Evolutionary conservation across 1,140 invertebrate species (phyloP).

Genomic region (Trachelipus rathkii): DNA sequence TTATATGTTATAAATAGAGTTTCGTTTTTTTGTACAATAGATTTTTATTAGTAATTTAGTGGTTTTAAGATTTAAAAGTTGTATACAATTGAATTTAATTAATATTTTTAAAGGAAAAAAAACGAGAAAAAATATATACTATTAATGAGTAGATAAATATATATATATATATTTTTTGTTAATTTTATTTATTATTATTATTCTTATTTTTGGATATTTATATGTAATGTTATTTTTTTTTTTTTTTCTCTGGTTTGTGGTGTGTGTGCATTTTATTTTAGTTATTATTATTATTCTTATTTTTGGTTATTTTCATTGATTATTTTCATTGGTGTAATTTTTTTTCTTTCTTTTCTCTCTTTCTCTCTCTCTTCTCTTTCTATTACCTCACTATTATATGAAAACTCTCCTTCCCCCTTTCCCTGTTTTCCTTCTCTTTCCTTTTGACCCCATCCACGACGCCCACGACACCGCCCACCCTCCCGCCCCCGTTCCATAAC

Average conservation of each 20-base stretch:
- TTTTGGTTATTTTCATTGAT: too few relatives aligned
- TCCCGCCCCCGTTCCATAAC: too few relatives aligned
- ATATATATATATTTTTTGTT: conserved; percentile 5
- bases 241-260: background rate
- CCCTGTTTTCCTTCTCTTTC: background rate
- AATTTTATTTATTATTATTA: background rate
- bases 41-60: too few relatives aligned
- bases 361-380: background rate
- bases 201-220: too few relatives aligned
- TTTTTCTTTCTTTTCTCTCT: background rate
- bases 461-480: background rate
- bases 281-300: too few relatives aligned
- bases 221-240: background rate
- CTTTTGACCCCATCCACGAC: background rate
- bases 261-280: too few relatives aligned
- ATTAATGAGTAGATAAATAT: background rate
- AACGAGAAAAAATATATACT: too few relatives aligned
- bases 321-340: background rate
- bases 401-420: background rate
- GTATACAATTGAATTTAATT: too few relatives aligned
- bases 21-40: too few relatives aligned
- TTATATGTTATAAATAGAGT: too few relatives aligned
- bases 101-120: too few relatives aligned
- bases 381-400: background rate
- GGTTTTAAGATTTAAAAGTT: too few relatives aligned